Evolutionary conservation across 2,113 vertebrate species (phyloP), one percentile per base, ranked within the genome.

Genomic region (Notothenia rossii): DNA sequence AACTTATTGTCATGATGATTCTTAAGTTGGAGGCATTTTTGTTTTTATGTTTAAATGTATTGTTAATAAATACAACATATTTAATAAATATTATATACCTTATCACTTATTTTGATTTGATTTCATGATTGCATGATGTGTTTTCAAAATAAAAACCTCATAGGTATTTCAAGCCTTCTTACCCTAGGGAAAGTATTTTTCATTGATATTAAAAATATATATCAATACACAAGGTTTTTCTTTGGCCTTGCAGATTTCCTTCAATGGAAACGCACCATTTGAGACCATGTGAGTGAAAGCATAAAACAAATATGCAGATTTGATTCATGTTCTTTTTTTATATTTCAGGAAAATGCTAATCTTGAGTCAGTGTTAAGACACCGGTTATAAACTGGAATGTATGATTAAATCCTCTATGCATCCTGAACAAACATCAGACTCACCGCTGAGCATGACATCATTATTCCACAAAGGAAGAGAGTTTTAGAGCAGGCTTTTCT

Each of bases 381-480:
- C 71, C 45, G 33, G 46, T 20, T 7, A 53, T 10, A n/a, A 50
- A 79, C 48, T 46, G 22, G 43, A 68, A 58, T 50, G 29, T 63
- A 49, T 9, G 62, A 72, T 74, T 74, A 64, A 56, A 50, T 46
- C 13, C 17, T 70, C 79, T 43, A 6, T 68, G 46, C 36, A 64
- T 50, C 68, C 69, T 50, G 43, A 68, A 50, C 59, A 71, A 71
- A 66, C 43, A 22, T 72, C 17, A 54, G 36, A n/a, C 58, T 77
- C 56, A 40, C 67, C 68, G 10, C 55, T 72, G 53, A 84, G 64
- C 73, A 20, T 60, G 68, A 77, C 73, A 83, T 76, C 51, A 64
- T 80, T 73, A 73, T 62, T 59, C 50, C 58, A 73, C 61, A 64
- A 56, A 73, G 46, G 63, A 73, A 56, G 76, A 15, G 33, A 77